Percentiles rank a stretch among this genome's conserved stretches.
phyloP scores from a whole-genome alignment of 2,797 vertebrate species.

The Chelon auratus region DNA sequence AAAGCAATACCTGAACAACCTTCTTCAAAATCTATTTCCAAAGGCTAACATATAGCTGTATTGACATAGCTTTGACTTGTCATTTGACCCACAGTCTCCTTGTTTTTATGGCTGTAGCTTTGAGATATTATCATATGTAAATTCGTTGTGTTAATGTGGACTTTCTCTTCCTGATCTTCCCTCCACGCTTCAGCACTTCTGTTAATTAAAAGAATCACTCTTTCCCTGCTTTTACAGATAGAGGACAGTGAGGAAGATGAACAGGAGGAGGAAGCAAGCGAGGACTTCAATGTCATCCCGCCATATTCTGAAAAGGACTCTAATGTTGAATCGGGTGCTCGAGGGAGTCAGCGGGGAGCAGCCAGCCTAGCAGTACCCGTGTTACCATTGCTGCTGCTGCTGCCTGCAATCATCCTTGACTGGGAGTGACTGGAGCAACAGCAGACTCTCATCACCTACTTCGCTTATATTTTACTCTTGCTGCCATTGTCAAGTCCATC shows the following conservation, averaged over 20 bases:
- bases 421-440: conserved; percentile 72
- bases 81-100: not conserved
- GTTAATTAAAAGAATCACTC: conserved; percentile 65
- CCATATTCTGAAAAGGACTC: conserved; percentile 84
- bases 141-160: conserved; percentile 38
- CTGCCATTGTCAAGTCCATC: conserved; percentile 56
- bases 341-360: conserved; percentile 72
- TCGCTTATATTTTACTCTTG: conserved; percentile 38
- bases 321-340: conserved; percentile 76
- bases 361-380: conserved; percentile 51
- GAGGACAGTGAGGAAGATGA: conserved; percentile 81
- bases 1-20: not conserved
- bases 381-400: conserved; percentile 71
- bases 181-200: conserved; percentile 46
- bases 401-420: conserved; percentile 73
- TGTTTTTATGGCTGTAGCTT: not conserved
- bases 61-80: not conserved
- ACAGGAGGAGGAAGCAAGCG: conserved; percentile 64
- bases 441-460: conserved; percentile 39
- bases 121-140: conserved; percentile 19
- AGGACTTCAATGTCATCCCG: conserved; percentile 83
- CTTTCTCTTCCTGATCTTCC: conserved; percentile 21
- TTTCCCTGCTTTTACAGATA: conserved; percentile 73
- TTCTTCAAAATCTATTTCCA: not conserved
- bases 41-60: not conserved